A percentile compares a stretch with the other conserved stretches of the same genome.
Evolutionary conservation across 2,113 vertebrate genomes (phyloP).

Genomic region (Montifringilla adamsi): DNA sequence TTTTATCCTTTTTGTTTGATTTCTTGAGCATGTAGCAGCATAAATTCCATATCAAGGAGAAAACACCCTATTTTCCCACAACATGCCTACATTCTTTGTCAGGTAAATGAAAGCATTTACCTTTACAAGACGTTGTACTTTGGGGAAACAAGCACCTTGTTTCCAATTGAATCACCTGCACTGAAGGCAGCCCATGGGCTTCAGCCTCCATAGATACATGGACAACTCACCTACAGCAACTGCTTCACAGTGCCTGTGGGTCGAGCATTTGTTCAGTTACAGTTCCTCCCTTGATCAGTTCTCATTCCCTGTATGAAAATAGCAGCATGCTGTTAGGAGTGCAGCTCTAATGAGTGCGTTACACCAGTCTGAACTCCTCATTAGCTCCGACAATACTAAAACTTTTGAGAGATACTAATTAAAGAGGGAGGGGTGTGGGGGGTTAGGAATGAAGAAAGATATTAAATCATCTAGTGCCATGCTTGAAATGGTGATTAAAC

Average conservation of each 20-base stretch:
- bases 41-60: neutral
- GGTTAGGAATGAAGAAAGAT: neutral
- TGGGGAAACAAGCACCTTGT: neutral
- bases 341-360: neutral
- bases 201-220: neutral
- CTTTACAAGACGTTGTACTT: neutral
- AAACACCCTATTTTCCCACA: neutral
- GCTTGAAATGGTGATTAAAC: neutral
- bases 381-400: neutral
- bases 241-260: neutral
- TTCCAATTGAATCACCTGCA: neutral
- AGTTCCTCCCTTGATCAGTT: neutral
- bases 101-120: neutral
- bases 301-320: neutral
- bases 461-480: neutral
- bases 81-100: neutral
- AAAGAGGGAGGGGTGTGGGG: neutral
- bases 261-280: neutral
- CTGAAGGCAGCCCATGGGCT: neutral
- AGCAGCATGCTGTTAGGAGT: accelerated
- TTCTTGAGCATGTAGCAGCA: neutral
- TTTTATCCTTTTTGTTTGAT: neutral
- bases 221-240: neutral
- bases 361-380: neutral
- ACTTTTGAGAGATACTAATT: neutral